Base-by-base conservation (phyloP, 2,797 vertebrate species). In the Alfaro cultratus region DNA sequence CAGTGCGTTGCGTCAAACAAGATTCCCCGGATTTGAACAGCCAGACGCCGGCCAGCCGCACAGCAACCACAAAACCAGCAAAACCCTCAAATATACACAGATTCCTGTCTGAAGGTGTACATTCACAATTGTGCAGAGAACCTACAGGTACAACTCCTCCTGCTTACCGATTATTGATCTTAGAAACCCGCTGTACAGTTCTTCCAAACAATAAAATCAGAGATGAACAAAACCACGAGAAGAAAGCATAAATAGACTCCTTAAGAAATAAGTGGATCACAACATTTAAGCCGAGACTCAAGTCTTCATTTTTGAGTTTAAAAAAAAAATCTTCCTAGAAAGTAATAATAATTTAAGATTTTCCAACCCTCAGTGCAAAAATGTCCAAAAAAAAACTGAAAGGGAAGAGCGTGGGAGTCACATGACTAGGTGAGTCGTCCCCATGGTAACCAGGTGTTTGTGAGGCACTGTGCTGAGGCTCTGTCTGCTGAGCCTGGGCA, bases 361-460 rank as follows among this genome's bases (percentile, higher is more conserved):
- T 91, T 70, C 88, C 64, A 88, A 86, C 83, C 95, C 93, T 96
- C 96, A 96, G 94, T 95, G 96, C 94, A 95, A 95, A 94, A 90
- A 87, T 85, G 89, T 87, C 67, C 77, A 88, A 89, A 13, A 88
- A 88, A 76, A 80, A 87, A 86, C 82, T 84, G 86, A 85, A 90
- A 87, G 81, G 76, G 83, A 81, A 49, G 79, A 43, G 8, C 18
- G 29, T 34, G 41, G 68, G 77, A 81, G 79, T 88, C 83, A 77
- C 70, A 0, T 49, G 79, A 83, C 78, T 71, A 11, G 8, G 45
- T 74, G 71, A 72, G 51, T 55, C 71, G 60, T 90, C 85, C 80
- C 79, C 74, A 71, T 55, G 51, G 83, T 39, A 85, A 83, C 83
- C 29, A 74, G 41, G 53, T 74, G 68, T 77, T 73, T 77, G 49